These are phyloP conservation scores for Samia ricini DNA, from an alignment of 1,140 invertebrate species.

Conservation along the genomic window DNA sequence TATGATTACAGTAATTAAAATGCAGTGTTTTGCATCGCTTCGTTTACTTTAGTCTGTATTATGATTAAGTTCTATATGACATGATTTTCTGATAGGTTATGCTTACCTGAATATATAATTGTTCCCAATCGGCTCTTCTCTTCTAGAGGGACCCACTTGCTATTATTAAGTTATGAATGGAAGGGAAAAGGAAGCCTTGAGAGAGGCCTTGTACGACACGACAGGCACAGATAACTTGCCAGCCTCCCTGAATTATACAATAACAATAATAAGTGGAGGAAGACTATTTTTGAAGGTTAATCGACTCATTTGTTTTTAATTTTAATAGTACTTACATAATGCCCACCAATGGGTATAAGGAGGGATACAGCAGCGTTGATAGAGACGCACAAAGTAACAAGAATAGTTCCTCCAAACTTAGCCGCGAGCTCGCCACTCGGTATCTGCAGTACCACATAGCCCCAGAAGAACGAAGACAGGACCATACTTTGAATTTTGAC, in stretches of 20 bases:
- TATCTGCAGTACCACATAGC: constrained; percentile 80
- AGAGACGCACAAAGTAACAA: constrained; percentile 39
- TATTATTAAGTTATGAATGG: constrained; percentile 84
- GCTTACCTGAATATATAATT: constrained; percentile 45
- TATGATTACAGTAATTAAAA: too few species aligned
- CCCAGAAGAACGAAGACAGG: constrained; percentile 80
- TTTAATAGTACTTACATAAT: constrained; percentile 42
- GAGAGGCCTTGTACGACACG: constrained; percentile 85
- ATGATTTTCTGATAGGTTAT: neutral
- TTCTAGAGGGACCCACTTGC: constrained; percentile 82
- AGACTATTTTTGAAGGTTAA: too few species aligned
- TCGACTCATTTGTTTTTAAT: neutral
- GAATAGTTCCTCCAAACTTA: constrained; percentile 77
- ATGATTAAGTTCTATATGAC: neutral
- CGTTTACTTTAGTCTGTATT: too few species aligned
- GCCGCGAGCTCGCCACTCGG: constrained; percentile 79
- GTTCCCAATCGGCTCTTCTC: constrained; percentile 73
- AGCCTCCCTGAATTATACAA: constrained; percentile 36
- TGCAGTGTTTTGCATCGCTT: too few species aligned
- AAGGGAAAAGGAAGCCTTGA: constrained; percentile 85
- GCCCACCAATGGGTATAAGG: constrained; percentile 42
- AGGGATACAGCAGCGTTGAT: constrained; percentile 45
- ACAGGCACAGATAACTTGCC: constrained; percentile 71
- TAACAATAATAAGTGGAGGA: neutral
- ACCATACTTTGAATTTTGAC: constrained; percentile 77